phyloP scores from a whole-genome alignment of 30 jellyfish, hydroid and myxozoan species.

The Cassiopea xamachana region DNA sequence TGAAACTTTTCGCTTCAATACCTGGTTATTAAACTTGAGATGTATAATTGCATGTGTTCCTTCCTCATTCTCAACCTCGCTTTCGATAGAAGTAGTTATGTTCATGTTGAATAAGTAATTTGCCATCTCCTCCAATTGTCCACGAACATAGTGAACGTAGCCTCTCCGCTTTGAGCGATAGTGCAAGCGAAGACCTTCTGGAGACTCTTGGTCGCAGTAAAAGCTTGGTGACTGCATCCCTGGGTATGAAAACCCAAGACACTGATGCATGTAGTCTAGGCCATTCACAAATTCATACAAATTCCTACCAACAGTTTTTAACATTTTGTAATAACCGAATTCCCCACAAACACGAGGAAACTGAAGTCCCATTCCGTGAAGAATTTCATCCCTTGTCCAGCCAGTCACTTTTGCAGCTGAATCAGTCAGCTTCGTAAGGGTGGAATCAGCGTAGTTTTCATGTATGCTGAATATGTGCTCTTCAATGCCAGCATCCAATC shows the following conservation, averaged over 20 bases:
- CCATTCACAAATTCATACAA: slow-evolving; percentile 71
- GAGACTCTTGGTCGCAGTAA: slow-evolving; percentile 61
- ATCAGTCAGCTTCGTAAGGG: slow-evolving; percentile 16
- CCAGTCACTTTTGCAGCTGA: slow-evolving; percentile 58
- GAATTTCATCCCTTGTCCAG: slow-evolving; percentile 41
- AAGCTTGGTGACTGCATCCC: slow-evolving; percentile 75
- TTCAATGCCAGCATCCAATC: slow-evolving; percentile 52
- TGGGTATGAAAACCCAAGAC: slow-evolving; percentile 71
- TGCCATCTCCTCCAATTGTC: slow-evolving; percentile 71
- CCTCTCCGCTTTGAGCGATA: slow-evolving; percentile 73
- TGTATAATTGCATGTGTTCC: slow-evolving; percentile 53
- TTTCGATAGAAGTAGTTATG: slow-evolving; percentile 29
- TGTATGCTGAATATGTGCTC: slow-evolving; percentile 56
- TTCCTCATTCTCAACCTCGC: slow-evolving; percentile 18
- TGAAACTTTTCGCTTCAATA: slow-evolving; percentile 26
- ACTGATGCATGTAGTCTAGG: slow-evolving; percentile 65
- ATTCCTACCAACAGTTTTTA: slow-evolving; percentile 71
- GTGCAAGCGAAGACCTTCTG: slow-evolving; percentile 55
- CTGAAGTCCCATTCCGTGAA: slow-evolving; percentile 58
- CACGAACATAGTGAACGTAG: slow-evolving; percentile 46
- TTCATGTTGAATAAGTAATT: slow-evolving; percentile 25
- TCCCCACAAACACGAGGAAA: slow-evolving; percentile 67
- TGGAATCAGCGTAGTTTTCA: slow-evolving; percentile 38
- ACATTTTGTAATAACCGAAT: slow-evolving; percentile 62
- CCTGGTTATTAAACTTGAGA: slow-evolving; percentile 29